Conservation (phyloP, 2,888 invertebrate species). For the Furcula furcula region DNA sequence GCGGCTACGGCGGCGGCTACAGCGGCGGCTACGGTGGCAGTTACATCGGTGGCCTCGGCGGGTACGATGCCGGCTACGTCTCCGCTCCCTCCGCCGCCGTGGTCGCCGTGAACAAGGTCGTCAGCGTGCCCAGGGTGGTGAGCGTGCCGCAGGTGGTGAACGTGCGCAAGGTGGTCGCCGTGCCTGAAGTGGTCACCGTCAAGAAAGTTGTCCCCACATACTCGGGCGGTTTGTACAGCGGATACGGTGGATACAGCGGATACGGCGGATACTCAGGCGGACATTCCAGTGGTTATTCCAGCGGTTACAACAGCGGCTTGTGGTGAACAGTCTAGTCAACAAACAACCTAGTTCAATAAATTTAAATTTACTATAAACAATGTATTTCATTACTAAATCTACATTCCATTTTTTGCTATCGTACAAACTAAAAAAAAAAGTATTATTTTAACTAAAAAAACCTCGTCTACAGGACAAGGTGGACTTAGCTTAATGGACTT, state of each 20-base stretch:
- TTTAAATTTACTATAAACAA: no score
- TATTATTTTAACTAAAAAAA: no score
- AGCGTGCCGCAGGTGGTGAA: constrained; percentile 41
- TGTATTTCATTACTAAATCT: no score
- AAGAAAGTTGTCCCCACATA: constrained; percentile 40
- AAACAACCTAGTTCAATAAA: no score
- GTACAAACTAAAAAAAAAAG: no score
- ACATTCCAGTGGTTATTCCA: constrained; percentile 4
- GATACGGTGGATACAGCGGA: constrained; percentile 12
- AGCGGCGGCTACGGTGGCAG: constrained; percentile 3
- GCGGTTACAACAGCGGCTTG: constrained; percentile 24
- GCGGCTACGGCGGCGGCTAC: constrained; percentile 3
- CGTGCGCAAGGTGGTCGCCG: constrained; percentile 50
- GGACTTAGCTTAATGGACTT: no score
- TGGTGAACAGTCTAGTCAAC: constrained; percentile 22
- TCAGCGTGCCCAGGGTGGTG: constrained; percentile 44
- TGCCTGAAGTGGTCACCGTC: constrained; percentile 51
- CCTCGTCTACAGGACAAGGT: no score
- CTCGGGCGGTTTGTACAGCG: constrained; percentile 10
- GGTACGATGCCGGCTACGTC: constrained; percentile 10
- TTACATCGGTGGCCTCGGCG: constrained; percentile 4
- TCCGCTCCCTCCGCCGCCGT: constrained; percentile 35
- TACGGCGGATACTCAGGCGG: constrained; percentile 9
- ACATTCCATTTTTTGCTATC: no score
- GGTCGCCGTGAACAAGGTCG: constrained; percentile 40